Percentiles rank a stretch among this genome's conserved stretches.
Conservation (phyloP, 2,888 invertebrate species). For the Meganola albula region DNA sequence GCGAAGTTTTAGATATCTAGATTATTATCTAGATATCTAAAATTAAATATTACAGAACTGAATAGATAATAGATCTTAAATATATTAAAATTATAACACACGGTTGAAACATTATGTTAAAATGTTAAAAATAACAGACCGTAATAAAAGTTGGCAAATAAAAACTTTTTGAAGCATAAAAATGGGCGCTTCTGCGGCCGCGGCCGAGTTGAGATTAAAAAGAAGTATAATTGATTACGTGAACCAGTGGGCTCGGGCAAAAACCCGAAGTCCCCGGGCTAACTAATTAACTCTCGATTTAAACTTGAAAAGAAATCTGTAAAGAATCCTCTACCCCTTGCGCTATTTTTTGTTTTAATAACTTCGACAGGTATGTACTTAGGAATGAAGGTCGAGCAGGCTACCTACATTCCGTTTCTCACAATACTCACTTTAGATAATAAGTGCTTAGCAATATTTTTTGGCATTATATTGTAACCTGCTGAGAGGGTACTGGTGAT, state of each 20-base stretch:
- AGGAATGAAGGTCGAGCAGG: background rate
- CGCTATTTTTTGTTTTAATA: conserved; percentile 17
- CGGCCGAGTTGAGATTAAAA: conserved; percentile 34
- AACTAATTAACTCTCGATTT: conserved; percentile 51
- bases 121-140: no score
- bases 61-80: no score
- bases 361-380: conserved; percentile 7
- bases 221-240: conserved; percentile 47
- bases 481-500: no score
- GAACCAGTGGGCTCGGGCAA: conserved; percentile 31
- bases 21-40: no score
- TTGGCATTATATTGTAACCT: no score
- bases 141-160: conserved; percentile 5
- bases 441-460: no score
- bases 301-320: conserved; percentile 43
- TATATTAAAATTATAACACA: no score
- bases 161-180: conserved; percentile 24
- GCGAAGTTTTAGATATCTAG: no score
- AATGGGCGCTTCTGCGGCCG: conserved; percentile 24
- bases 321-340: conserved; percentile 30
- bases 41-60: no score
- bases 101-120: no score
- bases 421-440: no score
- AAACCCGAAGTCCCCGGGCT: conserved; percentile 35
- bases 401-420: no score